Percentiles rank a stretch among this genome's conserved stretches.
phyloP scores from a whole-genome alignment of 2,797 vertebrate genomes.

The Enteromius fasciolatus region DNA sequence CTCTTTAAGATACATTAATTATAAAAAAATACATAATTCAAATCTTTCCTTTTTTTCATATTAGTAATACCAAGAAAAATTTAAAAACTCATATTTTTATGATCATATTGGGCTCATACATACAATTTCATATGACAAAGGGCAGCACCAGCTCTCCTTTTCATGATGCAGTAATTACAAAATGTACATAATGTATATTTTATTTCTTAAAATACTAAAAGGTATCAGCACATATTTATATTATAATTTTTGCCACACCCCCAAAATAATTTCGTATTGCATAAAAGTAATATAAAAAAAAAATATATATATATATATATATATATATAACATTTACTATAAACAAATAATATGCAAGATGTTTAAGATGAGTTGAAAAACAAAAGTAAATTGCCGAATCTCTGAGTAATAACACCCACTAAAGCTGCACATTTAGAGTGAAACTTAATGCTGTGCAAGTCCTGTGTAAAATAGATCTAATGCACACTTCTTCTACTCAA shows the following conservation, averaged over 20 bases:
- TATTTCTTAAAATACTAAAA: neutral
- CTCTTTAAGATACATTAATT: neutral
- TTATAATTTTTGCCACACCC: neutral
- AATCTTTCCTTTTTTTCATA: neutral
- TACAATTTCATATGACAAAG: neutral
- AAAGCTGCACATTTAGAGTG: neutral
- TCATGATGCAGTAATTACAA: neutral
- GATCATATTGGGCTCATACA: neutral
- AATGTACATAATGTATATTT: neutral
- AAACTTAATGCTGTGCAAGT: neutral
- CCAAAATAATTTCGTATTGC: neutral
- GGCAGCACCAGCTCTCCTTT: neutral
- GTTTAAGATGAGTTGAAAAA: neutral
- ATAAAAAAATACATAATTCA: neutral
- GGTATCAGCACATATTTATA: neutral
- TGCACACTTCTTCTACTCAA: neutral
- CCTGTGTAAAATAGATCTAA: neutral
- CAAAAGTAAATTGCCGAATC: neutral
- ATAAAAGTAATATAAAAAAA: neutral
- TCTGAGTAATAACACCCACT: neutral
- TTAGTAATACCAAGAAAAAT: neutral
- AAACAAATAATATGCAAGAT: neutral
- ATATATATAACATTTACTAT: neutral
- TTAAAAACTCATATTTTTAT: neutral
- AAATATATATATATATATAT: neutral